Evolutionary conservation across 2,888 invertebrate species (phyloP), one percentile per base, ranked within the genome.

Genomic region (Phalera bucephala): DNA sequence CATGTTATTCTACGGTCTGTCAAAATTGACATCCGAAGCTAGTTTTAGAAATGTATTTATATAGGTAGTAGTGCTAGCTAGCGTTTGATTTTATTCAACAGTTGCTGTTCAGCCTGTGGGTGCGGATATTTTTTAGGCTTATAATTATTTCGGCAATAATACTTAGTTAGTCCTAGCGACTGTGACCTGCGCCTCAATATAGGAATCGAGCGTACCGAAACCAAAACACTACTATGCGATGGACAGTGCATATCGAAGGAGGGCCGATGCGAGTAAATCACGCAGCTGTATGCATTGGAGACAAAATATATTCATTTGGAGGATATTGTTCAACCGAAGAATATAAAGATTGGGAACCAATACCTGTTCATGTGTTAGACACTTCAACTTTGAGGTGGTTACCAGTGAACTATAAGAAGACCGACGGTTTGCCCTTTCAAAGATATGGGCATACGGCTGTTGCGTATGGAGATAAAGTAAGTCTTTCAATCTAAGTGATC

Each of bases 371-470:
- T 80, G 92, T 96, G 8, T 85, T 98, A 12, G 93, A 97, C 68
- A 95, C 95, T 34, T 88, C 93, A 76, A 92, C 92, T 14, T 83
- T 91, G 59, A 86, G 91, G 59, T 93, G 94, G 94, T 79, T 89
- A 0, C 55, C 81, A 9, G 79, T 92, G n/a, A 81, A 59, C 64
- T 91, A 69, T 84, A 91, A 65, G 78, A 91, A 70, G 80, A 88
- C 52, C 52, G 75, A 60, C 83, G 82, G 90, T 28, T 90, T 93
- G 28, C 96, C 96, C 0, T 96, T 94, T 71, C 96, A 96, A 80
- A 91, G 96, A 53, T 98, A 98, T 82, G 98, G 98, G 0, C 98
- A 98, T 73, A 95, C 97, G n/a, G 95, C 95, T 29, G 95, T 97
- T 1, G 93, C 93, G 0, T 94, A 95, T 72, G 92, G 92, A 22